Conservation (phyloP, 2,113 vertebrate genomes). For the Burhinus bistriatus region DNA sequence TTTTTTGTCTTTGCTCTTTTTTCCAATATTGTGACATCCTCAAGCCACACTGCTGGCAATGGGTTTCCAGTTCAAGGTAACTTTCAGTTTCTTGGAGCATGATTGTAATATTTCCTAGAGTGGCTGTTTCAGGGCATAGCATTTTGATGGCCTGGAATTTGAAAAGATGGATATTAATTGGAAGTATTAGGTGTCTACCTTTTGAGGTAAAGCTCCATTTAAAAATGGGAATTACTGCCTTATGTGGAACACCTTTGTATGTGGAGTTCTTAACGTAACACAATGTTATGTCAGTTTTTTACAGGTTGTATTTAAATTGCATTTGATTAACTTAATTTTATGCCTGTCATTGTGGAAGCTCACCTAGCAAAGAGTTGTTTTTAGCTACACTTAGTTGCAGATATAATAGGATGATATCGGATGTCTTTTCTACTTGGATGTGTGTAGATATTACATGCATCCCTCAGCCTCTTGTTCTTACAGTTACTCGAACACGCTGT, state of each 20-base stretch:
- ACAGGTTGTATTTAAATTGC: neutral
- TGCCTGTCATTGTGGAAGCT: neutral
- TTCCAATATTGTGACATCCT: neutral
- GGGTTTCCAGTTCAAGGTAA: neutral
- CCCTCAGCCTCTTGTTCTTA: neutral
- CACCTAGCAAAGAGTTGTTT: neutral
- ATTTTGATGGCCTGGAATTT: neutral
- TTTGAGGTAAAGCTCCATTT: neutral
- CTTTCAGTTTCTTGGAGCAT: neutral
- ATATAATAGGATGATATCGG: neutral
- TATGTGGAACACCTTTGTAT: neutral
- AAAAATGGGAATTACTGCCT: neutral
- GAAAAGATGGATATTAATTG: neutral
- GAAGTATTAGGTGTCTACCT: neutral
- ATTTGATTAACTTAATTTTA: neutral
- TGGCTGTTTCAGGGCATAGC: neutral
- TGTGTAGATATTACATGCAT: accelerated
- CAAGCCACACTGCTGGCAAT: neutral
- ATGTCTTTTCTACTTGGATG: neutral
- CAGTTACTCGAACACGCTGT: neutral
- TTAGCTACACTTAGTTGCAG: neutral
- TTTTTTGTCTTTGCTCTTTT: neutral
- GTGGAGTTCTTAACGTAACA: neutral
- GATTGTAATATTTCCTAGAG: neutral
- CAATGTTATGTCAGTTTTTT: neutral